phyloP scores from a whole-genome alignment of 2,113 vertebrate genomes.

The Paradoxurus hermaphroditus region DNA sequence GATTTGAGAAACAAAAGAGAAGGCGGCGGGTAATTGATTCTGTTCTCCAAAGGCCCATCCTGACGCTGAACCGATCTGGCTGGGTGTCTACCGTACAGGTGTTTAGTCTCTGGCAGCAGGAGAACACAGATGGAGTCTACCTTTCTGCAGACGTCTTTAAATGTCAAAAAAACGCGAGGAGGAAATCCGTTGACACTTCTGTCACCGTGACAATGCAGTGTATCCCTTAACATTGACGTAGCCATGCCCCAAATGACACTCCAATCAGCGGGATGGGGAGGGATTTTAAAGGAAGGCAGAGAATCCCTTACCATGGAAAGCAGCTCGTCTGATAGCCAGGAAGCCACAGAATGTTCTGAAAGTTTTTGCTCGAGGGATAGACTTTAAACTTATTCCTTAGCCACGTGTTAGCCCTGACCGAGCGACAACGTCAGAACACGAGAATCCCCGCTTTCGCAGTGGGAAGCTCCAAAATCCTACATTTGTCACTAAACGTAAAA shows the following conservation, averaged over 20 bases:
- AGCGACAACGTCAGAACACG: neutral
- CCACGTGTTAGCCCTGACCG: neutral
- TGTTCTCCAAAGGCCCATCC: neutral
- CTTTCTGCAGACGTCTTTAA: constrained; percentile 41
- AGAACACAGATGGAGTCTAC: neutral
- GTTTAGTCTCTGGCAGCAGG: neutral
- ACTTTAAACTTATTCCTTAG: neutral
- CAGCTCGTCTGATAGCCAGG: neutral
- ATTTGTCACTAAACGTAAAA: constrained; percentile 27
- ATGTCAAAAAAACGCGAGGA: neutral
- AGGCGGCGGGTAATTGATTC: neutral
- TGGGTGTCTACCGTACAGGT: neutral
- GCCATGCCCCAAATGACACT: neutral
- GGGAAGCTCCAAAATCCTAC: neutral
- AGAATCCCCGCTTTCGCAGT: neutral
- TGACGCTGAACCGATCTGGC: neutral
- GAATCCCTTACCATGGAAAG: neutral
- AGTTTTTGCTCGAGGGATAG: constrained; percentile 11
- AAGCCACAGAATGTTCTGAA: neutral
- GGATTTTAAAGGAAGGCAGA: neutral
- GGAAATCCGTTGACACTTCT: neutral
- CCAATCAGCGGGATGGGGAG: neutral
- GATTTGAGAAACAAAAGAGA: constrained; percentile 1
- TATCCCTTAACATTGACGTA: neutral
- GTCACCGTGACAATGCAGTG: neutral